Conservation (phyloP, 2,113 vertebrate genomes). For the Mustelus asterias region DNA sequence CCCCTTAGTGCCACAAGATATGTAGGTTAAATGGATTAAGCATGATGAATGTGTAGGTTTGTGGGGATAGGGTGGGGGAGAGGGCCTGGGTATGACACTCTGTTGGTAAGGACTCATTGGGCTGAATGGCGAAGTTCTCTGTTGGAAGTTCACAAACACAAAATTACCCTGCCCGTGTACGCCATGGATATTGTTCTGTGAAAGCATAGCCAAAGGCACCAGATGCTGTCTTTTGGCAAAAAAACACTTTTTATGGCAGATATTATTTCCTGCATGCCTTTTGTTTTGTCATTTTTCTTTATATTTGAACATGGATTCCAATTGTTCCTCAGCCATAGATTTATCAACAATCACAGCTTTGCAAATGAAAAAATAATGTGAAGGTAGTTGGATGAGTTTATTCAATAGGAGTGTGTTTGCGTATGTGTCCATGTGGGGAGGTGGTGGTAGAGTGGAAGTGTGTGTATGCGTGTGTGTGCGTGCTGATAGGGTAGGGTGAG, state of each 20-base stretch:
- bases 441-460: not conserved
- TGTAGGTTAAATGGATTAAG: too few relatives aligned
- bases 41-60: too few relatives aligned
- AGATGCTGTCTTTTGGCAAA: constrained; percentile 26
- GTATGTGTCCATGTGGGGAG: not conserved
- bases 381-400: not conserved
- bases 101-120: too few relatives aligned
- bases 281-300: constrained; percentile 5
- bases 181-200: not conserved
- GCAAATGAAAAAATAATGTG: not conserved
- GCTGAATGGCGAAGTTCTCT: not conserved
- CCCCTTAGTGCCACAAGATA: too few relatives aligned
- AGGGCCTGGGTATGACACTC: too few relatives aligned
- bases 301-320: constrained; percentile 26
- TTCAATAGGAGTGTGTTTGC: not conserved
- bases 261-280: constrained; percentile 34
- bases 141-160: not conserved
- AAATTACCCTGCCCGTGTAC: constrained; percentile 2
- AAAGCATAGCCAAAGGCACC: constrained; percentile 31
- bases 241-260: constrained; percentile 26
- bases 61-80: too few relatives aligned
- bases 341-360: constrained; percentile 1
- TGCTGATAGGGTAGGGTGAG: too few relatives aligned
- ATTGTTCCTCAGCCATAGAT: not conserved
- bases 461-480: not conserved